Conservation (phyloP, 1,140 invertebrate genomes). For the Eupeodes corollae region DNA sequence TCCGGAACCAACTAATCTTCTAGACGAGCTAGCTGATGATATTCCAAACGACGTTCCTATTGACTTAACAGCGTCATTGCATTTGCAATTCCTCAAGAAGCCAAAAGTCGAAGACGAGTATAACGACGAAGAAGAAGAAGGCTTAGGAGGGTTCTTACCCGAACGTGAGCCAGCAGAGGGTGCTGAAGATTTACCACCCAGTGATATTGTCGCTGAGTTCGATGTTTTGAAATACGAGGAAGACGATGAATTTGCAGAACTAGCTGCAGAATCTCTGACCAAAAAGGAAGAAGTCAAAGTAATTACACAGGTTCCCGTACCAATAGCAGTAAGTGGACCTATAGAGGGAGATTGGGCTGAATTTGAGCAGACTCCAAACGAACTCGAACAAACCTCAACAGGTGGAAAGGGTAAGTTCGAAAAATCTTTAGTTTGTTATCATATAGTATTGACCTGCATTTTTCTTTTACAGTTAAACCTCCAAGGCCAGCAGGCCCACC, state of each 20-base stretch:
- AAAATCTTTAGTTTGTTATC: too few species aligned
- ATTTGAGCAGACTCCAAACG: slow-evolving; percentile 39
- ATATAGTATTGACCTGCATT: not conserved
- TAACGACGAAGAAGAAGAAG: slow-evolving; percentile 9
- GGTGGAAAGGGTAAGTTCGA: slow-evolving; percentile 9
- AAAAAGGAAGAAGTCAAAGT: slow-evolving; percentile 40
- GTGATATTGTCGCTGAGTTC: slow-evolving; percentile 37
- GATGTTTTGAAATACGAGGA: slow-evolving; percentile 41
- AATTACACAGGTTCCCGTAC: slow-evolving; percentile 16
- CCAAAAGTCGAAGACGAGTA: slow-evolving; percentile 29
- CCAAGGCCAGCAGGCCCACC: slow-evolving; percentile 15
- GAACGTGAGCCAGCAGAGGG: not conserved
- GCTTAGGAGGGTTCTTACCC: not conserved
- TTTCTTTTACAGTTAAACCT: slow-evolving; percentile 10
- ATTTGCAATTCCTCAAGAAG: slow-evolving; percentile 42
- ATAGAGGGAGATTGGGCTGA: slow-evolving; percentile 47
- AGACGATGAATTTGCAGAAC: slow-evolving; percentile 61
- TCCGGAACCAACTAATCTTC: slow-evolving; percentile 46
- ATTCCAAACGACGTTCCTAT: slow-evolving; percentile 45
- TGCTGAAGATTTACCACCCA: slow-evolving; percentile 10
- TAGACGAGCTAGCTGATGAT: slow-evolving; percentile 60
- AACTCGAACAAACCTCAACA: too few species aligned
- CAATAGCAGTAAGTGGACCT: slow-evolving; percentile 29
- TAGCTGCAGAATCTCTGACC: slow-evolving; percentile 59
- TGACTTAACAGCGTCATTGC: slow-evolving; percentile 50